Evolutionary conservation across 2,797 vertebrate species (phyloP), one percentile per base, ranked within the genome.

Genomic region (Arrhamphus sclerolepis): DNA sequence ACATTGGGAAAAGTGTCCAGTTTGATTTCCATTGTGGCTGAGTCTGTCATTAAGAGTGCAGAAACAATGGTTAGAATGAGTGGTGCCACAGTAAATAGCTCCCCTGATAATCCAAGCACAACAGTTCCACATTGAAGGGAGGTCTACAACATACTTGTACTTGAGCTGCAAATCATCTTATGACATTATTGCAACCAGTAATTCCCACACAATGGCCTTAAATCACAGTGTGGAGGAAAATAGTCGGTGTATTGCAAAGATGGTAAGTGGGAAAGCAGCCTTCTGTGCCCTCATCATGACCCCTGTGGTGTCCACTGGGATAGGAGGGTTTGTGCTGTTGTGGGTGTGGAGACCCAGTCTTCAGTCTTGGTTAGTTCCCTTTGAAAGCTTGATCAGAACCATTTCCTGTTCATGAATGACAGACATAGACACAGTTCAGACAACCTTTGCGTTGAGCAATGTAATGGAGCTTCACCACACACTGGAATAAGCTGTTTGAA

Each of bases 11-110:
- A 84, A 20, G 65, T 72, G 68, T 62, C 79, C 67, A 85, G 85
- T 86, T 77, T 73, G 69, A 88, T 87, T 84, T 85, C 82, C 72
- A 89, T 93, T 90, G 89, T 90, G 85, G 77, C 66, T 11, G 14
- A 68, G 80, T 91, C 89, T 91, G 87, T 93, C 91, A 89, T 87
- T 92, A 90, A 84, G 77, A 71, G 71, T 2, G 31, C 51, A 44
- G 47, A 82, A 91, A 92, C 90, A 92, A 92, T 92, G 85, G 85
- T 46, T 28, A 65, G 86, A 88, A 87, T 75, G 85, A 90, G 83
- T 47, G 78, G 73, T 91, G 89, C 84, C 86, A 86, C 86, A 34
- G 72, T 60, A 82, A 91, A 93, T 84, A 82, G 88, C 87, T 91
- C 91, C 92, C 89, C 80, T 82, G 88, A 88, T 88, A 78, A 82